phyloP scores from a whole-genome alignment of 2,797 vertebrate genomes.

The Xiphorhynchus erythropygius region DNA sequence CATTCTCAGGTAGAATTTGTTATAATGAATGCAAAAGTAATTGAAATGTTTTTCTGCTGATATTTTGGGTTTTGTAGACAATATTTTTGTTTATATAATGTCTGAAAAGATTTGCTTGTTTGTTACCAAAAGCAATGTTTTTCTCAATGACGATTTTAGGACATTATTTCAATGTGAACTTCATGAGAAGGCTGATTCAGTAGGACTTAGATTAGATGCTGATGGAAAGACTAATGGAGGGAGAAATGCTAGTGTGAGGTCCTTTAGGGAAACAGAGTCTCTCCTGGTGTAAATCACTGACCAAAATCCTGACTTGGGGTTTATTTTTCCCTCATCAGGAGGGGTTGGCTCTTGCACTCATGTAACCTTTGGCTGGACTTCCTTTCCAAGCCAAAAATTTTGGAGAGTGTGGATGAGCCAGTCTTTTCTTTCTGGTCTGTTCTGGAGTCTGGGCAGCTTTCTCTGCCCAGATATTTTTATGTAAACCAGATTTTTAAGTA shows the following conservation, averaged over 20 bases:
- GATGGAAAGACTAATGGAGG: not conserved
- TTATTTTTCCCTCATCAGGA: not conserved
- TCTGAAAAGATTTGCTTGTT: not conserved
- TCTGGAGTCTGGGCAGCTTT: not conserved
- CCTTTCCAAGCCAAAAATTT: not conserved
- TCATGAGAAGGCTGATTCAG: not conserved
- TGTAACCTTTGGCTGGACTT: not conserved
- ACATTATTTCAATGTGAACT: not conserved
- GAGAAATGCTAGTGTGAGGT: accelerated
- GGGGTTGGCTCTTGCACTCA: not conserved
- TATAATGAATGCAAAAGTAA: not conserved
- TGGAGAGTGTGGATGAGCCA: not conserved
- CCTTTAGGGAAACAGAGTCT: not conserved
- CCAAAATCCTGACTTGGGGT: not conserved
- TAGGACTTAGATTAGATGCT: not conserved
- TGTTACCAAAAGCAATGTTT: not conserved
- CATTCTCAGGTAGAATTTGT: not conserved
- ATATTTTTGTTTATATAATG: not conserved
- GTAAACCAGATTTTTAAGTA: not conserved
- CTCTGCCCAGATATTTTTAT: not conserved
- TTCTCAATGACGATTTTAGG: not conserved
- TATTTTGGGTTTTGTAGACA: not conserved
- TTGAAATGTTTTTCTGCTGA: not conserved
- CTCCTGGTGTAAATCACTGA: not conserved
- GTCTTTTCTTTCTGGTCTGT: not conserved